These are phyloP conservation scores for Taenioides sp. DNA, from an alignment of 2,797 vertebrate genomes.

Conservation along the genomic window DNA sequence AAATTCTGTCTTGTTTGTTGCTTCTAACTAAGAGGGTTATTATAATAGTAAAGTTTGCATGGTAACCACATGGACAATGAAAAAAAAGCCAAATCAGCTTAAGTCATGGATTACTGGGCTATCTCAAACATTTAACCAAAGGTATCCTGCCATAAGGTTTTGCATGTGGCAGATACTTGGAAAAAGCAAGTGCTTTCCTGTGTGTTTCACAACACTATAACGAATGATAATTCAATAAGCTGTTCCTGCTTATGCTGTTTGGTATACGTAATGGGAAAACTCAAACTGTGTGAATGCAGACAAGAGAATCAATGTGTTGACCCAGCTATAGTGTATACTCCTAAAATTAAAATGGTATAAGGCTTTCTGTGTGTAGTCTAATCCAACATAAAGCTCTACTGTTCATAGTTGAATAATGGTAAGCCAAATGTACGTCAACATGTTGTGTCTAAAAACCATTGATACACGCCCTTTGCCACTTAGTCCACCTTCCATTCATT, in stretches of 20 bases:
- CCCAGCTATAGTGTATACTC: neutral
- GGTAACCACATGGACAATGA: slow-evolving; percentile 20
- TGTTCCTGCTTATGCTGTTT: slow-evolving; percentile 5
- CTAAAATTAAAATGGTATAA: neutral
- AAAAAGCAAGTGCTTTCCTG: slow-evolving; percentile 17
- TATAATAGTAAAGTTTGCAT: slow-evolving; percentile 40
- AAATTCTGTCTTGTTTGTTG: slow-evolving; percentile 55
- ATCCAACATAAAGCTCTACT: slow-evolving; percentile 4
- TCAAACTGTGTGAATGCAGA: neutral
- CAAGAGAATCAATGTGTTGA: slow-evolving; percentile 1
- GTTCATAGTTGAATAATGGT: neutral
- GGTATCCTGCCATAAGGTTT: neutral
- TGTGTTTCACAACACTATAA: slow-evolving; percentile 45
- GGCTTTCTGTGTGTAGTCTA: slow-evolving; percentile 18
- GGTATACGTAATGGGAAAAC: neutral
- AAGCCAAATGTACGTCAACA: neutral
- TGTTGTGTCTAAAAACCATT: neutral
- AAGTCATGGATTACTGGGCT: neutral
- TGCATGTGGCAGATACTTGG: neutral
- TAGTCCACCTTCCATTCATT: slow-evolving; percentile 36
- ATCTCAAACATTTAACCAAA: neutral
- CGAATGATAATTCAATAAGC: slow-evolving; percentile 32
- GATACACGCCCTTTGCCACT: slow-evolving; percentile 21
- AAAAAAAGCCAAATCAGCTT: neutral
- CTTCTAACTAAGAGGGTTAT: slow-evolving; percentile 26